Evolutionary conservation across 2,797 vertebrate genomes (phyloP), one percentile per base, ranked within the genome.

Genomic region (Alfaro cultratus): DNA sequence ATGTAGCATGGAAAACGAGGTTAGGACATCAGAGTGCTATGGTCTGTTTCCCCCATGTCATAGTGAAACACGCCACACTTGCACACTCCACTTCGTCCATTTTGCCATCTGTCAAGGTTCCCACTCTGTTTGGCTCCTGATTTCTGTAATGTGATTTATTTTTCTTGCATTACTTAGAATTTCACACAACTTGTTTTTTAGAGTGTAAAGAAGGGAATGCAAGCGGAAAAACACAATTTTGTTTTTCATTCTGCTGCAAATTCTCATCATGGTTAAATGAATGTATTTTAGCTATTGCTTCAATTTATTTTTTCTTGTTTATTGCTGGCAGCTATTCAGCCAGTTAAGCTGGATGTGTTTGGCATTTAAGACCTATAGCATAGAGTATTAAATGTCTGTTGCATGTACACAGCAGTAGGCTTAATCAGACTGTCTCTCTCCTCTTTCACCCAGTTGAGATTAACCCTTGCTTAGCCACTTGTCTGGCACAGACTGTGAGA

Each of bases 401-500:
- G n/a, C n/a, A 60, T 46, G 45, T 41, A 23, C 87, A 76, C 80
- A 89, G 79, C 80, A 77, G 82, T 83, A 53, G 80, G 62, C 75
- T 86, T 89, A 84, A 87, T 86, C 86, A 86, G 80, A 57, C 81
- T 72, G 70, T 78, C 74, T 82, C 71, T 81, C 82, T 80, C 73
- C 76, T 87, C 83, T 83, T 78, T 87, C 85, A 60, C 86, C 34
- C 86, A 83, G 84, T 85, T 91, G 83, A 84, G 88, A 91, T 94
- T 93, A 94, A 95, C 93, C 89, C 93, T 92, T 88, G 79, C 85
- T 84, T 83, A 89, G 90, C 86, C 1, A 76, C 84, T 78, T 87
- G 92, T 89, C 93, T 92, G 91, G 86, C 92, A 92, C 83, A 82
- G 86, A 87, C 86, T 89, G 91, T 91, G 88, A 90, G 92, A 94